Evolutionary conservation across 1,140 invertebrate genomes (phyloP), one percentile per base, ranked within the genome.

Genomic region (Drosophila truncata): DNA sequence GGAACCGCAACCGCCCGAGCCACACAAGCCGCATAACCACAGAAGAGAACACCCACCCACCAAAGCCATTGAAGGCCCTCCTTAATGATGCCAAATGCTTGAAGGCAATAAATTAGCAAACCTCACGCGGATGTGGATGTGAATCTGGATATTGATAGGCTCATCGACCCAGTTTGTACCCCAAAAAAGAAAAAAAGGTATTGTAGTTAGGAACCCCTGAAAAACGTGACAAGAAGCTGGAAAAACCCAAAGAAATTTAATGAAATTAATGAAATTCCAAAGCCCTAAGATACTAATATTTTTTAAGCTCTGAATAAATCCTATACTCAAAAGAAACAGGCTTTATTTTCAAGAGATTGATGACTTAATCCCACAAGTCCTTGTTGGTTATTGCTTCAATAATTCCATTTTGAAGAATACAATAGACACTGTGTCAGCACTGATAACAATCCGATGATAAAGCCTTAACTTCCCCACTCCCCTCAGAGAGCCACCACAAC

Each of bases 81-180:
- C 77, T 80, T 80, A 87, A 88, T 88, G 84, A 80, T 78, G 74
- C 86, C 60, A 73, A 88, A 90, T 90, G 85, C 78, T 79, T 39
- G 60, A 66, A 52, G 66, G 75, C 82, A 79, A 85, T 88, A 90
- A 88, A 90, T 88, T 90, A 90, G 78, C 78, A 76, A 76, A 46
- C 63, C 76, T 79, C 76, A 78, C 76, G 60, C 74, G 76, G 63
- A 42, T 50, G 50, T 39, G 74, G 57, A 50, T 50, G 57, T 77
- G 63, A 49, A 60, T 76, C 27, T 35, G 52, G 50, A 52, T 58
- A 71, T 77, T 54, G 66, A 69, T 77, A 44, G 50, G 65, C 33
- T 37, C 25, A 55, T 67, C 49, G 67, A 71, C 73, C 61, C 61
- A 79, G 27, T 54, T 52, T 35, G 42, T 13, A 33, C n/a, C 52